phyloP scores from a whole-genome alignment of 2,113 vertebrate genomes.

The Prionailurus viverrinus region DNA sequence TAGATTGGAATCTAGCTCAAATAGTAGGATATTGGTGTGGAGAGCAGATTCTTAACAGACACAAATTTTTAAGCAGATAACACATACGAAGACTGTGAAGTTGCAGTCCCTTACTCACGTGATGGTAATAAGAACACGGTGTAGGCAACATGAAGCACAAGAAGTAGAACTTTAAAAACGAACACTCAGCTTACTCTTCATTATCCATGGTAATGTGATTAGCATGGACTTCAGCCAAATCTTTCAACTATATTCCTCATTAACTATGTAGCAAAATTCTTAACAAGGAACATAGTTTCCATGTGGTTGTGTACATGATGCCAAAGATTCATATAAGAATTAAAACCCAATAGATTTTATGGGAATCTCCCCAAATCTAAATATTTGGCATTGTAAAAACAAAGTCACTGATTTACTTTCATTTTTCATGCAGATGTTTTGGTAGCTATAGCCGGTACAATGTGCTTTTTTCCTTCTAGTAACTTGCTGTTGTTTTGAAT shows the following conservation, averaged over 20 bases:
- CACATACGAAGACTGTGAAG: neutral
- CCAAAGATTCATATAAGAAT: neutral
- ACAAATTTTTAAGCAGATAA: neutral
- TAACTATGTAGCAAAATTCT: conserved; percentile 32
- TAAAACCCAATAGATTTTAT: neutral
- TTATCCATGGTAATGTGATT: conserved; percentile 28
- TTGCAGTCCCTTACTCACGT: neutral
- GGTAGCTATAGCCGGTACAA: neutral
- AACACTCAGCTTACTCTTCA: conserved; percentile 4
- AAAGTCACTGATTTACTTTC: neutral
- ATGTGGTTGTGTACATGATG: neutral
- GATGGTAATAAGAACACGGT: conserved; percentile 10
- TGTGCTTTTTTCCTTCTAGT: neutral
- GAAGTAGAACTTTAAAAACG: conserved; percentile 39
- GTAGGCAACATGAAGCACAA: neutral
- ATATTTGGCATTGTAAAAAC: conserved; percentile 14
- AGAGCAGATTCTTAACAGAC: neutral
- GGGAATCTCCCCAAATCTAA: conserved; percentile 30
- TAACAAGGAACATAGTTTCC: neutral
- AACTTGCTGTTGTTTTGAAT: conserved; percentile 9
- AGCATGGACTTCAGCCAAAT: conserved; percentile 18
- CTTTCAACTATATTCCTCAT: conserved; percentile 22
- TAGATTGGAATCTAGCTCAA: neutral
- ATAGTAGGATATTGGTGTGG: neutral
- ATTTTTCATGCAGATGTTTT: neutral